These are phyloP conservation scores for Alexandromys fortis DNA, from an alignment of 2,113 vertebrate genomes.

Conservation along the genomic window DNA sequence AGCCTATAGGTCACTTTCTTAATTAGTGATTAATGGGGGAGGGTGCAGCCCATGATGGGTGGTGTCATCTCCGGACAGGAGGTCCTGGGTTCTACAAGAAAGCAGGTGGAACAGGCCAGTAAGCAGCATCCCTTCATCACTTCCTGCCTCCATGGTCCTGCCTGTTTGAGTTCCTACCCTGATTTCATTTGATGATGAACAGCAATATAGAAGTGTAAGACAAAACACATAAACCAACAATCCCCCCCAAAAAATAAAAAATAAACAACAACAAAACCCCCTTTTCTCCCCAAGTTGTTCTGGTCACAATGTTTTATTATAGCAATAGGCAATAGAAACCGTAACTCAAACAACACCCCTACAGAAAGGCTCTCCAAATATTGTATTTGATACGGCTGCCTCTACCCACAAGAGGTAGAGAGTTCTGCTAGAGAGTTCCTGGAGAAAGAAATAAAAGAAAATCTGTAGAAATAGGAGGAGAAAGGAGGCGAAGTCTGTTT, in stretches of 20 bases:
- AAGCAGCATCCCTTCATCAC: neutral
- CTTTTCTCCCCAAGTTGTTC: neutral
- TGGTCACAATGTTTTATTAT: too few species aligned
- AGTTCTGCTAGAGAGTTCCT: neutral
- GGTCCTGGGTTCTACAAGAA: too few species aligned
- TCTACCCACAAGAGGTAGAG: neutral
- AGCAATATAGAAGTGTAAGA: neutral
- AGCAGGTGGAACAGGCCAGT: neutral
- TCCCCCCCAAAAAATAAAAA: too few species aligned
- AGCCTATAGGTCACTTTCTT: neutral
- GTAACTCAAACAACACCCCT: neutral
- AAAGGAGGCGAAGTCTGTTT: neutral
- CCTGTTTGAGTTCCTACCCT: neutral
- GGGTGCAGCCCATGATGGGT: neutral
- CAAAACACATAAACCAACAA: neutral
- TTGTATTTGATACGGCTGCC: neutral
- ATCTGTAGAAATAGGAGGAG: neutral
- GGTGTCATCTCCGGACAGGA: too few species aligned
- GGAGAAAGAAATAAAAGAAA: neutral
- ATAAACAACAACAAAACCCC: too few species aligned
- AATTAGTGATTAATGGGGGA: neutral
- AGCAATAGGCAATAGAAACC: neutral
- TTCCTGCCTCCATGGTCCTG: neutral
- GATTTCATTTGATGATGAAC: neutral
- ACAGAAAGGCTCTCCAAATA: neutral